phyloP scores from a whole-genome alignment of 2,888 invertebrate genomes.

The Esperia sulphurella region DNA sequence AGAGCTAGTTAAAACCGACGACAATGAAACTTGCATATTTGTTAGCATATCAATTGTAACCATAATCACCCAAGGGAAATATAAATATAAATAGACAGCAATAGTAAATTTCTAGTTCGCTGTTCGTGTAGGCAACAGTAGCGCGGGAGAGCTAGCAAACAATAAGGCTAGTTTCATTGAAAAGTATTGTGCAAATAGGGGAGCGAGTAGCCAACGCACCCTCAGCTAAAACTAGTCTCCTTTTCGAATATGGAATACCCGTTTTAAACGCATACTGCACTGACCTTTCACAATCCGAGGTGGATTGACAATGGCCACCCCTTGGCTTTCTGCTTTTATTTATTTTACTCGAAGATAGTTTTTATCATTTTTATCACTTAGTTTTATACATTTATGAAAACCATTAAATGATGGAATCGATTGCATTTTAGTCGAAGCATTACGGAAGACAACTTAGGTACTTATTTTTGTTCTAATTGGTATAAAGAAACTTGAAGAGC shows the following conservation, averaged over 20 bases:
- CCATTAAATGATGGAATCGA: too few relatives aligned
- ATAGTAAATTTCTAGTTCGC: not conserved
- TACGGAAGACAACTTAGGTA: not conserved
- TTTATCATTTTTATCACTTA: too few relatives aligned
- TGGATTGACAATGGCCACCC: not conserved
- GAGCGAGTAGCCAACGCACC: conserved; percentile 34
- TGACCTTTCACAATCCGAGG: conserved; percentile 45
- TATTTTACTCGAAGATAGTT: not conserved
- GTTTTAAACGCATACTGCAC: conserved; percentile 34
- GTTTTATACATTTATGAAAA: not conserved
- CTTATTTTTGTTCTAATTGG: not conserved
- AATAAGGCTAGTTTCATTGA: conserved; percentile 57
- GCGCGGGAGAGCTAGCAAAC: conserved; percentile 42
- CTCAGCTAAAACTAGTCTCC: conserved; percentile 52
- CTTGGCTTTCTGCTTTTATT: conserved; percentile 1
- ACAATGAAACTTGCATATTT: conserved; percentile 4
- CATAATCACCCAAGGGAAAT: conserved; percentile 28
- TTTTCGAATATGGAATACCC: conserved; percentile 50
- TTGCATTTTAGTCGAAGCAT: conserved; percentile 3
- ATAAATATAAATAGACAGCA: not conserved
- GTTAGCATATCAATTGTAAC: not conserved
- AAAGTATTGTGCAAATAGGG: conserved; percentile 70
- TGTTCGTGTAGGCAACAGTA: too few relatives aligned
- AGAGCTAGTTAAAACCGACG: not conserved
- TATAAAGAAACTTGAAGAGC: not conserved